Base-by-base conservation (phyloP, 2,888 invertebrate genomes). In the Trichogramma dendrolimi region DNA sequence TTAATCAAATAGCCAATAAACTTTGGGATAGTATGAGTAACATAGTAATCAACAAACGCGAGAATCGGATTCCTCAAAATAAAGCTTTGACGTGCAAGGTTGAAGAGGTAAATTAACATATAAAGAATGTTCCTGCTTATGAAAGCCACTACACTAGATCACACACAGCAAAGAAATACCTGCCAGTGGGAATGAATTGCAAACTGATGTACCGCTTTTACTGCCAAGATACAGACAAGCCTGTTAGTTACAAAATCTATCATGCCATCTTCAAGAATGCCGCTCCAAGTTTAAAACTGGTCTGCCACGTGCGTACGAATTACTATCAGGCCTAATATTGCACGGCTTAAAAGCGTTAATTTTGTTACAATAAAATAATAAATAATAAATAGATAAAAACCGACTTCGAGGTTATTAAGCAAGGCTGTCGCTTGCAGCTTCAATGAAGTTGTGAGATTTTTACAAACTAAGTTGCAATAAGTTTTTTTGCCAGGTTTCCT, bases 121-220 rank as follows among this genome's bases (percentile, higher is more conserved):
- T 67, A 6, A 14, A 2, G 3, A 59, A 63, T 38, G 63, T 61
- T 59, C 63, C 64, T 10, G 61, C 62, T 5, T 65, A 63, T 41
- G 67, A 62, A 27, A 62, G 64, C 27, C 67, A 65, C 14, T 67
- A 67, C 27, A 60, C 63, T 1, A 27, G 60, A 8, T n/a, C 52
- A 41, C 63, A 63, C 44, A 48, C 55, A 39, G 57, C 43, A n/a
- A n/a, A n/a, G n/a, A 67, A 63, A 53, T 67, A 64, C 49, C 52
- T 61, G 49, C 43, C 56, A 6, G 7, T 46, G 6, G 59, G 58
- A 43, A 57, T 67, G 14, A 59, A 60, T 8, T 47, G 61, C 1
- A 52, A 48, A 6, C 59, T 42, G 39, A 66, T 63, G 62, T 47
- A 62, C 55, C 1, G 58, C 38, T 5, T 65, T 4, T 65, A 65